Percentiles rank a stretch among this genome's conserved stretches.
phyloP scores from a whole-genome alignment of 2,113 vertebrate genomes.

The Corvus moneduloides region DNA sequence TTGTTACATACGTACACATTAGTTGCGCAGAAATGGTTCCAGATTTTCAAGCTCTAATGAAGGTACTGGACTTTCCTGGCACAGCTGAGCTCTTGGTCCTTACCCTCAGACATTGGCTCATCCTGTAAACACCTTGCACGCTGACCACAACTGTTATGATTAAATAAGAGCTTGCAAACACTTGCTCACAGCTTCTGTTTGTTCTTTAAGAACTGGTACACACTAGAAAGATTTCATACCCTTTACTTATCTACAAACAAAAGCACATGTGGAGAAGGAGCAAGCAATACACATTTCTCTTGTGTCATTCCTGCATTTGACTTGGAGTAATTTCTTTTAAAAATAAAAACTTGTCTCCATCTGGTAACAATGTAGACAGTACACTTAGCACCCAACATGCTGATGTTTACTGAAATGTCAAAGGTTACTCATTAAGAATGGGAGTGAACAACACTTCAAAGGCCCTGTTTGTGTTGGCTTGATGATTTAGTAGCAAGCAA shows the following conservation, averaged over 20 bases:
- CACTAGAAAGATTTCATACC: background rate
- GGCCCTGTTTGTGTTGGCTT: background rate
- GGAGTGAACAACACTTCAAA: background rate
- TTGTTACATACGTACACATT: conserved; percentile 8
- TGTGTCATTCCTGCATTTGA: background rate
- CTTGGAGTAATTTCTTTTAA: background rate
- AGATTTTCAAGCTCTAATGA: conserved; percentile 8
- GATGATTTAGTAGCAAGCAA: background rate
- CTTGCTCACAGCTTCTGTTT: background rate
- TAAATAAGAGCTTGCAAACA: background rate
- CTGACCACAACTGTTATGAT: background rate
- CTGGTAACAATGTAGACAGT: background rate
- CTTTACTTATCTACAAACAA: background rate
- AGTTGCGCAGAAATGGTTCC: conserved; percentile 21
- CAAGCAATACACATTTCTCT: background rate
- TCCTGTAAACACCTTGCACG: background rate
- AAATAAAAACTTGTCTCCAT: background rate
- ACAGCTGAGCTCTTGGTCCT: conserved; percentile 10
- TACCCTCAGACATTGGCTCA: conserved; percentile 30
- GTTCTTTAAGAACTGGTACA: background rate
- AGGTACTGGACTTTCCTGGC: background rate
- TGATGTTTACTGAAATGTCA: background rate
- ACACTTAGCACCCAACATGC: background rate
- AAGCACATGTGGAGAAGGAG: background rate
- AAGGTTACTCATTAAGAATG: background rate